Percentiles rank a stretch among this genome's conserved stretches.
Conservation (phyloP, 2,113 vertebrate species). For the Misgurnus mizolepis region DNA sequence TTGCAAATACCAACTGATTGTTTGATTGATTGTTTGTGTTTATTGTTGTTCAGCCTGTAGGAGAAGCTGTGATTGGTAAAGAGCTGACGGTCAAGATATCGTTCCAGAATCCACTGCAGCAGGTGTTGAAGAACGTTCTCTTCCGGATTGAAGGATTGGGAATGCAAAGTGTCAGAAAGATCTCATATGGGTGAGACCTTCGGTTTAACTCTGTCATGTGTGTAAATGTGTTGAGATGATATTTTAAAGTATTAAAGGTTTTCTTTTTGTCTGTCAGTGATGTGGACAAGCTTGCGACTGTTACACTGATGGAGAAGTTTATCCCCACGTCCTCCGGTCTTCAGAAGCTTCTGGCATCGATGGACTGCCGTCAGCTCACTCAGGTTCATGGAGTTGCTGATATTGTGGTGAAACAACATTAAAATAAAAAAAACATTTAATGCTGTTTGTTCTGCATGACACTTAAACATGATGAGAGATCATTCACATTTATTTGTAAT, state of each 20-base stretch:
- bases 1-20: neutral
- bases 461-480: neutral
- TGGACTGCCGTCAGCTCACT: conserved; percentile 83
- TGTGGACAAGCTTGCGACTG: conserved; percentile 72
- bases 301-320: conserved; percentile 76
- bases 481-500: too few species aligned
- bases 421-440: neutral
- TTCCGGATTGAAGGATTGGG: conserved; percentile 85
- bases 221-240: too few species aligned
- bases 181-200: conserved; percentile 78
- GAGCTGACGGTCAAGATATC: conserved; percentile 78
- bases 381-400: conserved; percentile 82
- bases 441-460: neutral
- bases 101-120: conserved; percentile 83
- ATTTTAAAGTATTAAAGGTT: neutral
- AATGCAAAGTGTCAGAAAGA: conserved; percentile 69
- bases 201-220: neutral
- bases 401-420: conserved; percentile 66
- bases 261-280: conserved; percentile 72
- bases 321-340: conserved; percentile 74
- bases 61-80: conserved; percentile 79
- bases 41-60: conserved; percentile 70
- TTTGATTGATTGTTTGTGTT: neutral
- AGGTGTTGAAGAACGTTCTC: conserved; percentile 72
- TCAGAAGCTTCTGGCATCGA: conserved; percentile 81